Base-by-base conservation (phyloP, 35 echinoderm and acorn worm species). In the Apostichopus japonicus region DNA sequence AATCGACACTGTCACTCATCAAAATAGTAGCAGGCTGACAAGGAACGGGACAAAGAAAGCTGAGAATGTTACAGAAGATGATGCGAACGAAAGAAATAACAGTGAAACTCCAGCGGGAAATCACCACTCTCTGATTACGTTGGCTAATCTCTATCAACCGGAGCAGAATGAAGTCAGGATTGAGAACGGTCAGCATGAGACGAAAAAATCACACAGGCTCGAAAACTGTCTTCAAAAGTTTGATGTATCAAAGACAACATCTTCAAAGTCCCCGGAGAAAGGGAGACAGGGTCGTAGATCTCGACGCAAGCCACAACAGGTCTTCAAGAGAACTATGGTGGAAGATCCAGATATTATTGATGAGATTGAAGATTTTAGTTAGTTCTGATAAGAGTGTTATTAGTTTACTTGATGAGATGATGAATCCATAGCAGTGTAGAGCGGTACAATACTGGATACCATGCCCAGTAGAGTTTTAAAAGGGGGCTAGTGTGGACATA, bases 341-440 rank as follows among this genome's bases (percentile, higher is more conserved):
- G 15, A 73, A 72, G 86, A 89, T 16, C 61, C 24, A 13, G 81
- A 84, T 84, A 51, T 84, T 2, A 84, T 84, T 57, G 81, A 84
- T 55, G 81, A 84, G 54, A 84, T 84, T 6, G 81, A 84, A 84
- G 81, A 24, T 57, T 84, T 84, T 84, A 89, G 62, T 63, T 89
- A 73, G 27, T 89, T 61, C 8, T 61, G 57, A 61, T 61, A 61
- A 10, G 57, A 10, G 57, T 8, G 57, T 61, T 61, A 8, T 61
- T 11, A 10, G 8, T 61, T 7, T 61, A 10, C 8, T 11, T 61
- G 13, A 4, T 44, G 7, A 61, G 57, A 10, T 61, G 7, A 61
- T 61, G 13, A 61, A 61, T 13, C 57, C 7, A 10, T 61, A 61
- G 57, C 13, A 61, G 1, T 61, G 33, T 44, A 44, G 33, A 44